Percentiles rank a stretch among this genome's conserved stretches.
These are phyloP conservation scores for Neopipo cinnamomea DNA, from an alignment of 2,113 vertebrate species.

Conservation along the genomic window DNA sequence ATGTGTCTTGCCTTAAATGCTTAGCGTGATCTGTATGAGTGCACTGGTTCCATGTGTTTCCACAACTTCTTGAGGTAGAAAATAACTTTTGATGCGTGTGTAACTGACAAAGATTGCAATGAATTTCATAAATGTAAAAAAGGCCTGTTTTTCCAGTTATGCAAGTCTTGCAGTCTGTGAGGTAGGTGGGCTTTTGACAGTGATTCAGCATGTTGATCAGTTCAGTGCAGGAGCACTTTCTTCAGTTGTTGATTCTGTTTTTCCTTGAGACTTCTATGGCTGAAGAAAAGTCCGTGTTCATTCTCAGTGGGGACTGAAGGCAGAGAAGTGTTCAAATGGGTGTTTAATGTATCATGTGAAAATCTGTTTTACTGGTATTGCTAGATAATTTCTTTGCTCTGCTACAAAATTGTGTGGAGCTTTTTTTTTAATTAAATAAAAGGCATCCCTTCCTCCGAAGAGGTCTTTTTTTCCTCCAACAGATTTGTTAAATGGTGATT, in stretches of 20 bases:
- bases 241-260: not conserved
- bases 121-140: not conserved
- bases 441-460: not conserved
- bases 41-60: not conserved
- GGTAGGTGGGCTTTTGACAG: not conserved
- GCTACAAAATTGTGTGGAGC: not conserved
- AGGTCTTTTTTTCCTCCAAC: not conserved
- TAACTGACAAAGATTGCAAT: not conserved
- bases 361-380: not conserved
- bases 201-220: not conserved
- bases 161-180: not conserved
- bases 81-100: not conserved
- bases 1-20: not conserved
- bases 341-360: not conserved
- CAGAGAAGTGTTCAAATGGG: not conserved
- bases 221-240: not conserved
- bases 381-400: not conserved
- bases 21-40: fast-evolving
- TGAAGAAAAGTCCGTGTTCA: not conserved
- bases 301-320: not conserved
- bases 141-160: not conserved
- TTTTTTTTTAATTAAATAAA: not conserved
- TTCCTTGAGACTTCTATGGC: not conserved
- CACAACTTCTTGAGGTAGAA: not conserved
- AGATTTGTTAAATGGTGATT: not conserved